Evolutionary conservation across 2,888 invertebrate species (phyloP), one percentile per base, ranked within the genome.

Genomic region (Exephanes ischioxanthus): DNA sequence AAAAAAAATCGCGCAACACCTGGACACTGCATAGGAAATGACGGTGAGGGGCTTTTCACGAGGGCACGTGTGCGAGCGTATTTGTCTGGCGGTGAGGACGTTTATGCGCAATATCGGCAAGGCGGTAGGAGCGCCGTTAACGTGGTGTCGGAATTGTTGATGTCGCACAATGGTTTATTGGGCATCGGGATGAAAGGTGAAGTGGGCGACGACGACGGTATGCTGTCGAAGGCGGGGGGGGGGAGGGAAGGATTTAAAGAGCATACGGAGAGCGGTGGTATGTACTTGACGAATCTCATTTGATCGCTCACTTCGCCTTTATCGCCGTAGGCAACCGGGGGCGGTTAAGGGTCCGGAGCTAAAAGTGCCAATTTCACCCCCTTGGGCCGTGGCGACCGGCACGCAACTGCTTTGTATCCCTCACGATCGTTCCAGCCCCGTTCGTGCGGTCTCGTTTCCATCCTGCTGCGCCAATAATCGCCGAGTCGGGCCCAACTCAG

Each of bases 261-360:
- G 61, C 70, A 61, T 58, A 61, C 48, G 70, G 61, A 19, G 41
- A 41, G 9, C 30, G 41, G 37, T 53, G 53, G 53, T 53, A 53
- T 45, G 45, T 70, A 19, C 79, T 79, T 79, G 71, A 79, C 51
- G 79, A 79, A 71, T 79, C 51, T 67, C 73, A 73, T 80, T 80
- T 80, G 80, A 80, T 80, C 80, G 80, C 72, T 80, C 80, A 80
- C 80, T 80, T 80, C 53, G 80, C 37, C 73, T 73, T 73, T 73
- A 80, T 73, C 80, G 66, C 67, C 61, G 41, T 58, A 48, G 58
- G 48, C 53, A 30, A 66, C 37, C 41, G 80, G 61, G 48, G 37
- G 9, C 45, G 72, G 55, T 80, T 72, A 53, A 80, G 72, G 80
- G 72, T 22, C 26, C n/a, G n/a, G n/a, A 51, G 22, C 72, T 48